Evolutionary conservation across 2,888 invertebrate genomes (phyloP), one percentile per base, ranked within the genome.

Genomic region (Eulithis prunata): DNA sequence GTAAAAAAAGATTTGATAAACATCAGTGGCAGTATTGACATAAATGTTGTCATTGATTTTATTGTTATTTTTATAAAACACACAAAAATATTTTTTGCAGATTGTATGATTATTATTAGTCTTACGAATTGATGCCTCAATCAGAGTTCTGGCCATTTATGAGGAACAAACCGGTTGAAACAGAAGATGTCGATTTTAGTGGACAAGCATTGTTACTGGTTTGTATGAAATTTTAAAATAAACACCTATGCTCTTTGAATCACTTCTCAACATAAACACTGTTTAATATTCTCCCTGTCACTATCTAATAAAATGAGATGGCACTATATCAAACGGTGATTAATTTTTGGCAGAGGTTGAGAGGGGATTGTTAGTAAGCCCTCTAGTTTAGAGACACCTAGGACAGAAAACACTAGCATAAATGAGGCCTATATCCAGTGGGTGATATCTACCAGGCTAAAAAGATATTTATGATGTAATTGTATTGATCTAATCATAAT

Each of bases 91-190:
- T 41, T 41, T 41, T 41, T 53, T 54, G 8, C 57, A 47, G 38
- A 11, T 21, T 38, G 7, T 52, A 52, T 46, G 36, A 43, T 52
- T 14, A 49, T 36, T 8, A n/a, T 28, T 36, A 56, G 11, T 57
- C 62, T 64, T 66, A 59, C 59, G 62, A 64, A 66, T 53, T 67
- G 43, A 90, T 90, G 90, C 89, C 89, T 71, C 85, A 86, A 66
- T 83, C 89, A 45, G 85, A 87, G 3, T 87, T 81, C 73, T 89
- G 88, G 86, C 88, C 87, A 21, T 86, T 85, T 75, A 62, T 68
- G 52, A 80, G 68, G 69, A 75, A 69, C 36, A 79, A 79, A 49
- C 41, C 57, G 56, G 55, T 28, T 46, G 68, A 55, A 46, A 3
- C 36, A 7, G 57, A 66, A 5, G 60, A 67, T 51, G 66, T 62